Evolutionary conservation across 2,113 vertebrate genomes (phyloP), one percentile per base, ranked within the genome.

Genomic region (Thymallus thymallus): DNA sequence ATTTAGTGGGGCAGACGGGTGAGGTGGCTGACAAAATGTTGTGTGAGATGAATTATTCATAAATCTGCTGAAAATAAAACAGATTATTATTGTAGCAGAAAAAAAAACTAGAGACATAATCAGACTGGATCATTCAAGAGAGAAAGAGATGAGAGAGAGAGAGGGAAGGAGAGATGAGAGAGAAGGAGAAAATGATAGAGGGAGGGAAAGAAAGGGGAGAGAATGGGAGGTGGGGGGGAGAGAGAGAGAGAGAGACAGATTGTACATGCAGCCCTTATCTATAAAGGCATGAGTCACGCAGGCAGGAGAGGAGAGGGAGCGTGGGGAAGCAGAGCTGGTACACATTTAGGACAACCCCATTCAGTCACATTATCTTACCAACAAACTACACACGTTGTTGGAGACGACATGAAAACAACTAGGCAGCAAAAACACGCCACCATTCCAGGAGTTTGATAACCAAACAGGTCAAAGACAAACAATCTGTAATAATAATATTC

Each of bases 361-460:
- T 91, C 89, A 85, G 82, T 92, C 90, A 90, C 82, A 84, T 87
- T 82, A 74, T 82, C 80, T 89, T 62, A 88, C 74, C 20, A 85
- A 83, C 69, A 70, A 74, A 77, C 68, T 3, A 24, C 74, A 79
- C 77, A 18, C 4, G 65, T 66, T 62, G 67, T 20, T 73, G n/a
- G 41, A 22, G 66, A 79, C 18, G 63, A 84, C 55, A 20, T 76
- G 68, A 60, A 66, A 71, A 46, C 56, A 67, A 67, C 22, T 22
- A 3, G 20, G 6, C 16, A 55, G 16, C 46, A 51, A 4, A 55
- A 5, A 55, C 16, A 18, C 51, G 18, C 14, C 18, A 55, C 13
- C 51, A 55, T 20, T 20, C 1, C 18, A 55, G 51, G 16, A 0
- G n/a, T n/a, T n/a, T n/a, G n/a, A 26, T 26, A 26, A 26, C 6